Conservation (phyloP, 2,797 vertebrate genomes). For the Platalea minor region DNA sequence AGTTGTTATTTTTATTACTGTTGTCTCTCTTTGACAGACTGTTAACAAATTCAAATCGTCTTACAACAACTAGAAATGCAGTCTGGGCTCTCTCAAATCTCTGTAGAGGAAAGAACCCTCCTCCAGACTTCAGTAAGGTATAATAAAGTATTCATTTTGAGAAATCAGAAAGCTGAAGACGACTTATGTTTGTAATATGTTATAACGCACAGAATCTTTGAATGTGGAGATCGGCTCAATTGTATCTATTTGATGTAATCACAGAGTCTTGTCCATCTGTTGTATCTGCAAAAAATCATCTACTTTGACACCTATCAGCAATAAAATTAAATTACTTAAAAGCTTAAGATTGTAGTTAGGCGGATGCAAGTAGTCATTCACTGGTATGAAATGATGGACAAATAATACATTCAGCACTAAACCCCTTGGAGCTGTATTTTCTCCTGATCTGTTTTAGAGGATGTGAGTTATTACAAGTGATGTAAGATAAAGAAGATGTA, state of each 20-base stretch:
- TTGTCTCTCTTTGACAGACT: conserved; percentile 76
- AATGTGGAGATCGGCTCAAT: neutral
- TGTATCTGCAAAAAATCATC: neutral
- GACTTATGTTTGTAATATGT: neutral
- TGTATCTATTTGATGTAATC: neutral
- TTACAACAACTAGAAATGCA: conserved; percentile 95
- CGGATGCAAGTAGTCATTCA: neutral
- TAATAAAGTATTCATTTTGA: neutral
- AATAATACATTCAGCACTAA: neutral
- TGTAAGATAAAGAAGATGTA: neutral
- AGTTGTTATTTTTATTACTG: neutral
- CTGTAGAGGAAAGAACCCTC: conserved; percentile 91
- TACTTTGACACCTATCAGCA: neutral
- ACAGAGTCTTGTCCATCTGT: neutral
- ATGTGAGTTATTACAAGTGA: neutral
- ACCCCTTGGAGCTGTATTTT: neutral
- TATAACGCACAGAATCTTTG: neutral
- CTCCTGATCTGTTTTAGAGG: neutral
- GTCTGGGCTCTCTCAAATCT: conserved; percentile 93
- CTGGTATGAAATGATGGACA: neutral
- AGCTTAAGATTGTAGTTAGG: neutral
- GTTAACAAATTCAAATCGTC: conserved; percentile 91
- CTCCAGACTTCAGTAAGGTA: conserved; percentile 90
- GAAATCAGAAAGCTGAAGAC: neutral
- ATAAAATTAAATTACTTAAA: neutral